Evolutionary conservation across 2,113 vertebrate species (phyloP).

Genomic region (Pholis gunnellus): DNA sequence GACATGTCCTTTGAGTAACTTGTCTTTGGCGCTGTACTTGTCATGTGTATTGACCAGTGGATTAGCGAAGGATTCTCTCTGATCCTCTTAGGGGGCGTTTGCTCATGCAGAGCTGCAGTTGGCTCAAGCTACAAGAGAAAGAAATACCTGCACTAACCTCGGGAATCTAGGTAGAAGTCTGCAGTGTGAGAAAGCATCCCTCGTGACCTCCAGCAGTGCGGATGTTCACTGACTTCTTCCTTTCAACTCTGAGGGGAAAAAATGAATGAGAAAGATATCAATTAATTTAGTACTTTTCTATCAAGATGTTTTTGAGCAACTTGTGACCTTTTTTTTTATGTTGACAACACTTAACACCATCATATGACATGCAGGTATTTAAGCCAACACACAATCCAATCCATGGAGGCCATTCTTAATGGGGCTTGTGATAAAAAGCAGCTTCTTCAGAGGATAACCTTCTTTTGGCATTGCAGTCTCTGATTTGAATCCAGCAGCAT

Average conservation of each 20-base stretch:
- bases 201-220: constrained; percentile 60
- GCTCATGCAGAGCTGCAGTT: constrained; percentile 53
- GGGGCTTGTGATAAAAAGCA: constrained; percentile 23
- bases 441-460: constrained; percentile 48
- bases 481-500: constrained; percentile 57
- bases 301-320: not conserved
- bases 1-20: constrained; percentile 67
- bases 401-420: constrained; percentile 15
- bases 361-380: not conserved
- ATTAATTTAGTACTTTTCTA: not conserved
- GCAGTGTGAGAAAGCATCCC: constrained; percentile 73
- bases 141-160: constrained; percentile 75
- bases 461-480: constrained; percentile 46
- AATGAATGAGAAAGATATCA: constrained; percentile 12
- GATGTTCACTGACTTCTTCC: constrained; percentile 44
- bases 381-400: constrained; percentile 32
- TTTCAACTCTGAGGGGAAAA: constrained; percentile 54
- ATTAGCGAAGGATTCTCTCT: constrained; percentile 75
- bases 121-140: constrained; percentile 43
- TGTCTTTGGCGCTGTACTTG: constrained; percentile 64
- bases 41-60: constrained; percentile 73
- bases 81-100: constrained; percentile 76
- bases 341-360: not conserved
- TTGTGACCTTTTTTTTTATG: not conserved
- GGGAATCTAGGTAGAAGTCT: constrained; percentile 68